phyloP scores from a whole-genome alignment of 1,140 invertebrate genomes.

The Trichonephila clavata region DNA sequence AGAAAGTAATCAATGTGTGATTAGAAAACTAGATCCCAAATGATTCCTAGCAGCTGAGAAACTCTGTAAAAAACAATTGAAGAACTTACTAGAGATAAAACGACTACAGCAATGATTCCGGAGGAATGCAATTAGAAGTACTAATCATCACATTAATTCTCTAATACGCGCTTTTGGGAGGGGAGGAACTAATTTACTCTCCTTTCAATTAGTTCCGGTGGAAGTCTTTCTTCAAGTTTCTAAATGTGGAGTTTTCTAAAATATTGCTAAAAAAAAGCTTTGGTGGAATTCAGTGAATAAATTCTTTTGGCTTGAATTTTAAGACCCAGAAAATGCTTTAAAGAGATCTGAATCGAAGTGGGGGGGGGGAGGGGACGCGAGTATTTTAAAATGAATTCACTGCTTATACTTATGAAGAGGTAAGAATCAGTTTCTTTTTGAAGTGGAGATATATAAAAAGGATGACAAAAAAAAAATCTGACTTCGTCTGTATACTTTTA shows the following conservation, averaged over 20 bases:
- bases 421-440: no score
- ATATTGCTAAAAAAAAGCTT: background rate
- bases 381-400: no score
- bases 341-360: no score
- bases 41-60: conserved; percentile 6
- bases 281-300: no score
- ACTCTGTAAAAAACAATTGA: conserved; percentile 26
- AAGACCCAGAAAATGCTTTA: no score
- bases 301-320: no score
- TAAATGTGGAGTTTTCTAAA: background rate
- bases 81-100: conserved; percentile 24
- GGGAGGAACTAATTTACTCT: background rate
- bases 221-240: background rate
- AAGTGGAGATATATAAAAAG: no score
- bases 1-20: conserved; percentile 25
- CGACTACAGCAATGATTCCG: conserved; percentile 27
- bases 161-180: background rate
- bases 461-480: no score
- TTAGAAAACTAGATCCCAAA: conserved; percentile 18
- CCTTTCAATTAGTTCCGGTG: background rate
- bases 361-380: no score
- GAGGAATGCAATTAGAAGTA: conserved; percentile 28
- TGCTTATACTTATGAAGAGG: no score
- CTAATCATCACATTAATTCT: conserved; percentile 41
- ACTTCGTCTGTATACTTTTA: no score